Base-by-base conservation (phyloP, 1,140 invertebrate species). In the Philotrypesis tridentata region DNA sequence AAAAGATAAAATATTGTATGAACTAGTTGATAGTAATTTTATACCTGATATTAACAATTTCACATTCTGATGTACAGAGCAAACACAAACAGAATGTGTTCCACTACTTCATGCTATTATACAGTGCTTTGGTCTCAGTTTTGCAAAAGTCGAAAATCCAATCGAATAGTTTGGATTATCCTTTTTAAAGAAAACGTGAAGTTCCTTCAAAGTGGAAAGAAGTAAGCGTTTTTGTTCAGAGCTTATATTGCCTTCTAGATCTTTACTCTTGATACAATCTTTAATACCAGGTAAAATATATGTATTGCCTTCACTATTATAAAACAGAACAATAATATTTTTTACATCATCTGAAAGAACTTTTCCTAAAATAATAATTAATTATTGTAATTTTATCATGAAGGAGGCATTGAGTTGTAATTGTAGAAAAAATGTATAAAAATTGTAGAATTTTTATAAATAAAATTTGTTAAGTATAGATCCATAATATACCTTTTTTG, bases 71-170 rank as follows among this genome's bases (percentile, higher is more conserved):
- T 63, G 65, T 63, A 80, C 72, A 2, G 68, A 23, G 17, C 68
- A 80, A 37, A 80, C 60, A 40, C 78, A 72, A 2, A 79, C 65
- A 0, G 48, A 79, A 55, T 79, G 65, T 21, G 77, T 79, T 33
- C 77, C 77, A 60, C 67, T 79, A 14, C 23, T 33, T 33, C 29
- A 65, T 11, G 67, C 63, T 60, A 71, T 12, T 33, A 79, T 3
- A 61, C 67, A 79, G n/a, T 61, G 33, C 60, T 71, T 79, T 7
- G 68, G 78, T n/a, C 25, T n/a, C 2, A 60, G 63, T 63, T 79
- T 29, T 0, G 67, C 78, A 60, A 79, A 79, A n/a, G 43, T 79
- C 2, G 21, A 40, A 12, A 78, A 78, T 0, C 63, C 5, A n/a
- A 78, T 43, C 0, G 67, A 31, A 29, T 4, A 1, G 8, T 55